phyloP scores from a whole-genome alignment of 92 coral and sea anemone species.

The Muricea muricata region DNA sequence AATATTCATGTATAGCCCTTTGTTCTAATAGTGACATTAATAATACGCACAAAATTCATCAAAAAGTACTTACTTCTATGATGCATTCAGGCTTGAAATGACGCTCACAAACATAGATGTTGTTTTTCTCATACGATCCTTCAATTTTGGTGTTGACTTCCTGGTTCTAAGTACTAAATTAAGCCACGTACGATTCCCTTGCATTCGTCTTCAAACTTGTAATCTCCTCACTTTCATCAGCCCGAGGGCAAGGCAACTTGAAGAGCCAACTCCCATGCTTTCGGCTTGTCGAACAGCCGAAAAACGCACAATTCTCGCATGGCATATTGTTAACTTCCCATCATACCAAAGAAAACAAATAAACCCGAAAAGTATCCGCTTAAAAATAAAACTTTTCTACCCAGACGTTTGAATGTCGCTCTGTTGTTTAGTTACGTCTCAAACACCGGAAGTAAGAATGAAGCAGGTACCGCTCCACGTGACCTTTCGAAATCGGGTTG shows the following conservation, averaged over 20 bases:
- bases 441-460: no score
- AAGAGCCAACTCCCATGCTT: no score
- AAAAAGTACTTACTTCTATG: not conserved
- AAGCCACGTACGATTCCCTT: not conserved
- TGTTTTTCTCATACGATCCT: not conserved
- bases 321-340: constrained; percentile 10
- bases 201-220: not conserved
- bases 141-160: not conserved
- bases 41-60: not conserved
- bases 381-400: not conserved
- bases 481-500: constrained; percentile 16
- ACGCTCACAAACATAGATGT: not conserved
- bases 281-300: constrained; percentile 12
- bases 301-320: constrained; percentile 39
- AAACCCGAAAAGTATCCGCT: no score
- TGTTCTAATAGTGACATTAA: not conserved
- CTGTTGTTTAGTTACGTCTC: no score
- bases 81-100: constrained; percentile 15
- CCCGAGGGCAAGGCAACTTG: no score
- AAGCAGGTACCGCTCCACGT: constrained; percentile 48
- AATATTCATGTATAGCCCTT: not conserved
- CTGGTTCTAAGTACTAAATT: not conserved
- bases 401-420: not conserved
- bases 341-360: not conserved
- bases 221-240: not conserved